These are phyloP conservation scores for Nibea albiflora DNA, from an alignment of 2,113 vertebrate species.

Conservation along the genomic window DNA sequence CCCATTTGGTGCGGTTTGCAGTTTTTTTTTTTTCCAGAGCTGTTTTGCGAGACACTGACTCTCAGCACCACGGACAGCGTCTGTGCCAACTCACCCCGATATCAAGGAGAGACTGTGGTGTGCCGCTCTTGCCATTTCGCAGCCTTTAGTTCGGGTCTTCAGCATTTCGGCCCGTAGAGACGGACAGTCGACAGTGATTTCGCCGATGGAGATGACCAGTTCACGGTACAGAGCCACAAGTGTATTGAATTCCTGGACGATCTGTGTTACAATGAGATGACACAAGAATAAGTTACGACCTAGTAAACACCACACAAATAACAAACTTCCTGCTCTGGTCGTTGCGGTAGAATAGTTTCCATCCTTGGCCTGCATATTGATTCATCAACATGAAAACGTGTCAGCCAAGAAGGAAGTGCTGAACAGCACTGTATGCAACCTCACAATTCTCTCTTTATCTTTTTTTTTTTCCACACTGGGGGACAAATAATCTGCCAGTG, in stretches of 20 bases:
- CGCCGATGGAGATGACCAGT: conserved; percentile 97
- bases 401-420: conserved; percentile 30
- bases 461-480: background rate
- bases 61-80: conserved; percentile 63
- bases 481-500: conserved; percentile 12
- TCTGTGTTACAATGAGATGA: conserved; percentile 84
- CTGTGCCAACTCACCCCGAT: conserved; percentile 89
- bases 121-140: conserved; percentile 93
- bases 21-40: background rate
- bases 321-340: background rate
- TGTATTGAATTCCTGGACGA: conserved; percentile 98
- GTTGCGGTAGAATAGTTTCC: conserved; percentile 12
- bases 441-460: background rate
- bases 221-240: conserved; percentile 97
- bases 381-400: conserved; percentile 32
- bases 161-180: conserved; percentile 92
- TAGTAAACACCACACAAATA: conserved; percentile 22
- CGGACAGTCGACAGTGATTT: conserved; percentile 91
- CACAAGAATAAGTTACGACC: conserved; percentile 34
- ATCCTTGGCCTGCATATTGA: background rate
- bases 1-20: background rate
- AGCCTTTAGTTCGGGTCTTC: conserved; percentile 93
- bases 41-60: background rate
- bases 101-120: conserved; percentile 96
- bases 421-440: conserved; percentile 8